These are phyloP conservation scores for Clarias fuscus DNA, from an alignment of 2,797 vertebrate genomes.

Conservation along the genomic window DNA sequence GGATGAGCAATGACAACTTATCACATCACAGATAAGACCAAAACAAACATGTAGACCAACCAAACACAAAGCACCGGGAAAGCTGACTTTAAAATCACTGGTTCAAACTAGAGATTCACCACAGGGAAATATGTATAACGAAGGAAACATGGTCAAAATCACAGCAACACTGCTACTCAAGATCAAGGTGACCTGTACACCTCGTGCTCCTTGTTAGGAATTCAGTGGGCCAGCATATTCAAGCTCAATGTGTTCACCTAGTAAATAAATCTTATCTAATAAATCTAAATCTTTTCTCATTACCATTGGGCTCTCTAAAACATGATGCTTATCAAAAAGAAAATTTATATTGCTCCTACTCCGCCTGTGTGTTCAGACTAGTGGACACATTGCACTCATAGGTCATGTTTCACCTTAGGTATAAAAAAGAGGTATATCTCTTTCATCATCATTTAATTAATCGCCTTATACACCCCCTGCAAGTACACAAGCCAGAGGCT, in stretches of 20 bases:
- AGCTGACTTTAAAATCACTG: conserved; percentile 44
- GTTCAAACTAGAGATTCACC: conserved; percentile 45
- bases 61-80: conserved; percentile 56
- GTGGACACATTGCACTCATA: conserved; percentile 20
- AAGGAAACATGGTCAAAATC: conserved; percentile 49
- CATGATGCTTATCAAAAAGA: conserved; percentile 12
- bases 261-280: conserved; percentile 16
- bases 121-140: conserved; percentile 52
- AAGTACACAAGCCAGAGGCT: conserved; percentile 3
- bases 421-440: conserved; percentile 54
- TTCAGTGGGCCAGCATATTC: neutral
- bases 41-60: conserved; percentile 62
- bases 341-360: conserved; percentile 26
- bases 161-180: conserved; percentile 69
- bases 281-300: neutral
- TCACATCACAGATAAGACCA: conserved; percentile 65
- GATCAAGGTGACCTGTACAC: conserved; percentile 47
- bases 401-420: conserved; percentile 32
- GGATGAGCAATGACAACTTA: conserved; percentile 61
- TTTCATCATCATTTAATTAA: conserved; percentile 38
- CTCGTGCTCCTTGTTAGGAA: conserved; percentile 12
- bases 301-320: neutral
- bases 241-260: neutral
- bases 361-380: neutral
- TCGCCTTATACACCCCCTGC: conserved; percentile 15